Base-by-base conservation (phyloP, 2,888 invertebrate species). In the Anthophora plumipes region DNA sequence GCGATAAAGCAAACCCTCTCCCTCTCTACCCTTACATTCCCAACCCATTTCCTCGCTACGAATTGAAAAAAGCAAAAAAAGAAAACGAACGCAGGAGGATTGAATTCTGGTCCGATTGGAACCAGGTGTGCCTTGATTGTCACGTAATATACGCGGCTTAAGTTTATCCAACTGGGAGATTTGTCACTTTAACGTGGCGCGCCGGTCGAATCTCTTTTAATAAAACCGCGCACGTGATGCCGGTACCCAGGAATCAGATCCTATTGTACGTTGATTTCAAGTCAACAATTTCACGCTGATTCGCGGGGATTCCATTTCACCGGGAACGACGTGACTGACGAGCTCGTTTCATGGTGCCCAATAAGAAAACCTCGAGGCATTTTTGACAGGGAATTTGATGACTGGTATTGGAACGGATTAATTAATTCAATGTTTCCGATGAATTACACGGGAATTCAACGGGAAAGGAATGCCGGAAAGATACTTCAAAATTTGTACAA, bases 71-170 rank as follows among this genome's bases (percentile, higher is more conserved):
- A n/a, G n/a, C n/a, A n/a, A n/a, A n/a, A n/a, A n/a, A n/a, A 64
- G 50, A 41, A 25, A 75, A 17, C 57, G 60, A 14, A 31, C 20
- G 66, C 31, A 3, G 31, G 41, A 60, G 66, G 54, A 60, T 68
- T 41, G 78, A 75, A 57, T 68, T 31, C 60, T 41, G 37, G 69
- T 50, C 48, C 81, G 81, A 70, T 81, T 63, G 79, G 76, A 54
- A 75, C 59, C 83, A 79, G 83, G 79, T 79, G 83, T 69, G 69
- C 50, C 69, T 67, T 60, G 76, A 83, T 83, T 83, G 76, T 73
- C 70, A 64, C 72, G 72, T 73, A 67, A 76, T 80, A 75, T 67
- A 46, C 75, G 75, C 48, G 63, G 81, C 59, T 80, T 80, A 75
- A 68, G 67, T 81, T 80, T 61, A 74, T 81, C 70, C 60, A 77